phyloP scores from a whole-genome alignment of 1,140 invertebrate genomes.

The Bombus huntii region DNA sequence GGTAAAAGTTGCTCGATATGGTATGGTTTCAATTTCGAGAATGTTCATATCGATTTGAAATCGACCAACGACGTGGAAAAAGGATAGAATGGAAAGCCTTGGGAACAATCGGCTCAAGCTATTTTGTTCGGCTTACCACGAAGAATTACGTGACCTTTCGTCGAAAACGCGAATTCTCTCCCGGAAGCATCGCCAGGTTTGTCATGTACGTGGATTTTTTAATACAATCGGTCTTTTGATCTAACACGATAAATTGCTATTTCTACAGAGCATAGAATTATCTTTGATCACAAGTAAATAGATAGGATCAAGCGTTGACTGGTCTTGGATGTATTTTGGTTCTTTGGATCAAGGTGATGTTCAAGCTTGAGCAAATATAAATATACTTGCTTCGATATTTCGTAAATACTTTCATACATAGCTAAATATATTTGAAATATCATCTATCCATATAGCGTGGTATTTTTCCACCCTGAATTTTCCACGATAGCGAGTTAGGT shows the following conservation, averaged over 20 bases:
- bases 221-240: background rate
- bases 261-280: background rate
- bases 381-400: too few species aligned
- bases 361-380: too few species aligned
- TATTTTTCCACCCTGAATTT: background rate
- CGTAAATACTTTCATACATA: background rate
- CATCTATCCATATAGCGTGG: background rate
- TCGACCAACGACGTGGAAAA: background rate
- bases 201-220: background rate
- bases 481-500: too few species aligned
- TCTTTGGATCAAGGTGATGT: background rate
- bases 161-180: background rate
- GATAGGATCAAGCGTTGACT: too few species aligned
- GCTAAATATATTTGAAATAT: background rate
- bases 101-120: conserved; percentile 7
- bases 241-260: background rate
- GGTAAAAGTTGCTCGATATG: background rate
- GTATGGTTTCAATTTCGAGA: conserved; percentile 18
- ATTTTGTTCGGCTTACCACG: conserved; percentile 4
- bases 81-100: background rate
- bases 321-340: background rate
- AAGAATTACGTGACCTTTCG: conserved; percentile 15
- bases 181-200: background rate
- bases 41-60: conserved; percentile 9
- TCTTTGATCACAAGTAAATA: background rate